phyloP scores from a whole-genome alignment of 2,113 vertebrate genomes.

The Furnarius figulus region DNA sequence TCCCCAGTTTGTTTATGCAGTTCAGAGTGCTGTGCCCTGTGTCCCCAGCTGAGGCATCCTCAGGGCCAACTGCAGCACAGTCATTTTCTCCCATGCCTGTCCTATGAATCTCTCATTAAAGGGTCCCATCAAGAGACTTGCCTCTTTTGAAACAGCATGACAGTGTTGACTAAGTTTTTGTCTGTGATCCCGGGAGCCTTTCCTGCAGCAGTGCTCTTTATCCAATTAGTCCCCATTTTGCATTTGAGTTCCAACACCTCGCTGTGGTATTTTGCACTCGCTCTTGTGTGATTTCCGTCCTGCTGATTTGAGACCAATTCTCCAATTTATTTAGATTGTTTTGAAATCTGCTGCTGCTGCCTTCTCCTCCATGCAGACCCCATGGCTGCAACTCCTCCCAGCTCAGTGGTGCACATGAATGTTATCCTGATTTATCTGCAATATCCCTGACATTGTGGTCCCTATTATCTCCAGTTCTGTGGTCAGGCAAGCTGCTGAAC shows the following conservation, averaged over 20 bases:
- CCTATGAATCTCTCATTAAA: conserved; percentile 8
- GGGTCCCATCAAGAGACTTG: neutral
- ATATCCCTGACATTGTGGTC: neutral
- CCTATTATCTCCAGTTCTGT: neutral
- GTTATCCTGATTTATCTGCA: neutral
- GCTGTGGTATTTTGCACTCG: neutral
- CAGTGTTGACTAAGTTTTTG: conserved; percentile 21
- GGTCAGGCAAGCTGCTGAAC: neutral
- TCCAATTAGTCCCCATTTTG: conserved; percentile 11
- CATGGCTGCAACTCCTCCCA: neutral
- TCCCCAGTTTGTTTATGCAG: conserved; percentile 33
- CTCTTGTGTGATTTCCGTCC: conserved; percentile 45
- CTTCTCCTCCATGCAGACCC: neutral
- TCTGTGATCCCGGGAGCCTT: neutral
- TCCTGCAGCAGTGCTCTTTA: conserved; percentile 6
- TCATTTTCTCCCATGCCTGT: conserved; percentile 23
- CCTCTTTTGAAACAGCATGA: conserved; percentile 28
- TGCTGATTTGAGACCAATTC: conserved; percentile 30
- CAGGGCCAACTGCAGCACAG: neutral
- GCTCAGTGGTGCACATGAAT: neutral
- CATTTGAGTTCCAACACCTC: conserved; percentile 20
- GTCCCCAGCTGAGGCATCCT: neutral
- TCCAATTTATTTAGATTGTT: conserved; percentile 28
- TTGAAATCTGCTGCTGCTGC: conserved; percentile 6
- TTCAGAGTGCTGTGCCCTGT: neutral